Evolutionary conservation across 1,140 invertebrate genomes (phyloP), one percentile per base, ranked within the genome.

Genomic region (Bombus cullumanus): DNA sequence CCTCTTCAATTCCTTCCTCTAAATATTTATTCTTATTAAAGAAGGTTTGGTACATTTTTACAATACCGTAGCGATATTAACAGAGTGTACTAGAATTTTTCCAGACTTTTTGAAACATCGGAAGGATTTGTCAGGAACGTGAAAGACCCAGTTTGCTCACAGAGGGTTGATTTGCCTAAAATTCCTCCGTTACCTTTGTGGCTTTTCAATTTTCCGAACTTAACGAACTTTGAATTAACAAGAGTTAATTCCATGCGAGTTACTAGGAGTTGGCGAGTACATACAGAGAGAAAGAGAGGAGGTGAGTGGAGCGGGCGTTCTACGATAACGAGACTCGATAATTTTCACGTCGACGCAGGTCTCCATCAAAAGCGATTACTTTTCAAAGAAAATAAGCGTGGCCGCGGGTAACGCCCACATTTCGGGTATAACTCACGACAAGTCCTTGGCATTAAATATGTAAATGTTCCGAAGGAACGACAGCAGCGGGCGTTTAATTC

Each of bases 391-490:
- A 75, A 81, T 59, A 81, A 69, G 37, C 34, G 34, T 83, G 80
- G 22, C 73, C 43, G 83, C 75, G 87, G 89, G 90, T 90, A 81
- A 88, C 89, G 86, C 86, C 91, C 82, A 88, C 89, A 77, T 90
- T 89, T 92, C 85, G 84, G 69, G 77, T 85, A 91, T 93, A 92
- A 91, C 89, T 92, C 91, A 86, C 88, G 87, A 82, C 83, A 77
- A 83, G 92, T 92, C 92, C 92, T 93, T 93, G 92, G 91, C 92
- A 93, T 93, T 93, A 93, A 93, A 91, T 92, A 93, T 93, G 93
- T 91, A 92, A 93, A 93, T 93, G 92, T 81, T 82, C n/a, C 72
- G 69, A 3, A 22, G 57, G 86, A 79, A 53, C 85, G 78, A 62
- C 84, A 75, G 77, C 88, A 90, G 77, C 89, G 92, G 77, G 85